Conservation (phyloP, 2,888 invertebrate genomes). For the Epistrophella euchroma region DNA sequence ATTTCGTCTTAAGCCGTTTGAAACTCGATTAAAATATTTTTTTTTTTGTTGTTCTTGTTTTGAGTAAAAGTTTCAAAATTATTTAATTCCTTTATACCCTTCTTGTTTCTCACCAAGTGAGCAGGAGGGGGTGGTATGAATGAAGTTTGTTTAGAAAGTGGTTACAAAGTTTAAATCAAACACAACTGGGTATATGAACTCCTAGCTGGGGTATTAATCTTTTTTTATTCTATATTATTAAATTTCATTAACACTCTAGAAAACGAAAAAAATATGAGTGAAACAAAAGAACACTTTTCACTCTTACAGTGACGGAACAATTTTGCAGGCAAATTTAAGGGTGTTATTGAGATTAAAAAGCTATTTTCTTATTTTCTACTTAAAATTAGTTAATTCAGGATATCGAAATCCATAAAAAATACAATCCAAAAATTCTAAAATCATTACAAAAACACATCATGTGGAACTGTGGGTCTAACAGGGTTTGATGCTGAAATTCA, state of each 20-base stretch:
- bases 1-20: slow-evolving; percentile 9
- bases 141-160: neutral
- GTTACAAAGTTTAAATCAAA: slow-evolving; percentile 64
- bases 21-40: slow-evolving; percentile 15
- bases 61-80: slow-evolving; percentile 44
- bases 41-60: slow-evolving; percentile 15
- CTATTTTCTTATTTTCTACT: too few relatives aligned
- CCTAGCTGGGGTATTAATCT: slow-evolving; percentile 47
- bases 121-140: neutral
- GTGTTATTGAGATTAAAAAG: too few relatives aligned
- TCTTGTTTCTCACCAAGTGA: neutral
- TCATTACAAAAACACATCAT: too few relatives aligned
- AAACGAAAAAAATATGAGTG: slow-evolving; percentile 9
- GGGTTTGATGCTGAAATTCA: too few relatives aligned
- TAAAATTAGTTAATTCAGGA: too few relatives aligned
- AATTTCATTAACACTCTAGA: slow-evolving; percentile 6
- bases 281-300: neutral
- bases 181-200: slow-evolving; percentile 47
- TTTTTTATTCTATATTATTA: slow-evolving; percentile 18
- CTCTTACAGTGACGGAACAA: neutral
- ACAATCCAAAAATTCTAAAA: too few relatives aligned
- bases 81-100: slow-evolving; percentile 29
- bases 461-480: too few relatives aligned
- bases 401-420: too few relatives aligned
- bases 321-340: neutral